Percentiles rank a stretch among this genome's conserved stretches.
These are phyloP conservation scores for Coluber constrictor DNA, from an alignment of 2,797 vertebrate genomes.

Conservation along the genomic window DNA sequence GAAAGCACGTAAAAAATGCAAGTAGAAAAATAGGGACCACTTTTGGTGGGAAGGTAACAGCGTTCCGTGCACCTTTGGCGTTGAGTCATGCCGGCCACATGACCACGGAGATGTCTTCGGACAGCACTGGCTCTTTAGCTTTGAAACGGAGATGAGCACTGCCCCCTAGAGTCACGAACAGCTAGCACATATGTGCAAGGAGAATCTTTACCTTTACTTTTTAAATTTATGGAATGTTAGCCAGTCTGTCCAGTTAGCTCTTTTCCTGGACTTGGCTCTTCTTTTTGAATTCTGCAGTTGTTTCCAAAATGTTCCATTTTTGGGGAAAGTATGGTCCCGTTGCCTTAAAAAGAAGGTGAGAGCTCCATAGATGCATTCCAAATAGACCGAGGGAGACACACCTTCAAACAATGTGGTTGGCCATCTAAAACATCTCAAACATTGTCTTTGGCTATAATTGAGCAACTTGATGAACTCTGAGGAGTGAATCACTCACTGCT, in stretches of 20 bases:
- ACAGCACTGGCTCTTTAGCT: too few relatives aligned
- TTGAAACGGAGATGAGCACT: too few relatives aligned
- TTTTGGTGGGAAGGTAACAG: too few relatives aligned
- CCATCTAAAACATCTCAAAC: slow-evolving; percentile 21
- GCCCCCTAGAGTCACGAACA: too few relatives aligned
- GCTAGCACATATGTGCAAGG: too few relatives aligned
- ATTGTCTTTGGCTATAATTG: slow-evolving; percentile 7
- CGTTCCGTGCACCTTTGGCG: too few relatives aligned
- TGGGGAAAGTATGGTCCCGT: background rate
- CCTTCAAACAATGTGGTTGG: background rate
- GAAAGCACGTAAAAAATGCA: too few relatives aligned
- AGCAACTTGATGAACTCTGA: background rate
- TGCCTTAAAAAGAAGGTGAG: background rate
- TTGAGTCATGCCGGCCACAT: too few relatives aligned
- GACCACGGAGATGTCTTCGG: too few relatives aligned
- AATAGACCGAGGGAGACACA: background rate
- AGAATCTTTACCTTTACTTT: too few relatives aligned
- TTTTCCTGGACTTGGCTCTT: background rate
- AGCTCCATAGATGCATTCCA: background rate
- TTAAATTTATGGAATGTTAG: background rate
- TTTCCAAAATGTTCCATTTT: too few relatives aligned
- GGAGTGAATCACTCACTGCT: background rate
- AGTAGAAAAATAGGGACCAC: too few relatives aligned
- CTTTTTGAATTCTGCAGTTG: background rate
- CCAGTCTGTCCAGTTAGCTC: background rate